Evolutionary conservation across 2,888 invertebrate species (phyloP).

Genomic region (Epistrophella euchroma): DNA sequence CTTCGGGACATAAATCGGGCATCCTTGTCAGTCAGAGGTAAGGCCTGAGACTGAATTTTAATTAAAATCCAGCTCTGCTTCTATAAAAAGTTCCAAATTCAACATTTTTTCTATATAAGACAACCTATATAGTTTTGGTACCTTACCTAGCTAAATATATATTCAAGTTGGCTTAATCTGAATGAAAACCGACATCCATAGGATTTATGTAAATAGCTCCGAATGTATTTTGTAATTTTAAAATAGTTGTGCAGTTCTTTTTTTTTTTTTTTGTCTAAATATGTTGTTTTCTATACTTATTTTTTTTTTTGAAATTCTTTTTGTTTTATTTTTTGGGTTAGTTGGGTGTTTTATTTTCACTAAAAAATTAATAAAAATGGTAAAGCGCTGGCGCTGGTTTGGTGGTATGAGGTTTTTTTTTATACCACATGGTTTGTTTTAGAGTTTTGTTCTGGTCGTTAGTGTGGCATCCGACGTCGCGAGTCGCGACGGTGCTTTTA

Average conservation of each 20-base stretch:
- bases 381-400: not conserved
- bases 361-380: conserved; percentile 19
- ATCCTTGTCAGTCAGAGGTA: not conserved
- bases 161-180: conserved; percentile 38
- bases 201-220: conserved; percentile 53
- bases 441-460: not conserved
- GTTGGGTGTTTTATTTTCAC: conserved; percentile 36
- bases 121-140: not conserved
- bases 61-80: not conserved
- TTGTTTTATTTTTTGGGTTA: conserved; percentile 25
- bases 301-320: conserved; percentile 1
- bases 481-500: not conserved
- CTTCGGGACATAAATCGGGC: not conserved
- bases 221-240: conserved; percentile 63
- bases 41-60: not conserved
- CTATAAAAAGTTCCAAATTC: not conserved
- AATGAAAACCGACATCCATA: conserved; percentile 23
- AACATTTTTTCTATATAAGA: not conserved
- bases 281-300: not conserved
- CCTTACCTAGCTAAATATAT: no score
- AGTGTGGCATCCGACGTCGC: not conserved
- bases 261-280: conserved; percentile 2
- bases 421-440: not conserved
- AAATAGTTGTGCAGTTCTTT: conserved; percentile 51
- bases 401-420: not conserved